phyloP scores from a whole-genome alignment of 2,113 vertebrate species.

The Gallinago undulata region DNA sequence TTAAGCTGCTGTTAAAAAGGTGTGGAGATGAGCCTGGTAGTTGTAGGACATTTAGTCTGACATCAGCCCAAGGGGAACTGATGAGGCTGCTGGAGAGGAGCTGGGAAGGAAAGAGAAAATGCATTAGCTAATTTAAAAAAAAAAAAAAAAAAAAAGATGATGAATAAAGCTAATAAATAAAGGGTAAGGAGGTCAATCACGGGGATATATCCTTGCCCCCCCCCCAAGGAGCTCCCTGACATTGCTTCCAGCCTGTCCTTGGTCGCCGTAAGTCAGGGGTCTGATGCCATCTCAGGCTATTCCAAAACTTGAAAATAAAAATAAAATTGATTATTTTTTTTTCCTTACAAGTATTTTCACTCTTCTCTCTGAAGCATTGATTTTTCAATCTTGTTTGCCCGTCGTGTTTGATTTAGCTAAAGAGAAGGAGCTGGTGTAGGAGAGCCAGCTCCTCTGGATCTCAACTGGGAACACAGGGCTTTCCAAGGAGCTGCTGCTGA shows the following conservation, averaged over 20 bases:
- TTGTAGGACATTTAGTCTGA: neutral
- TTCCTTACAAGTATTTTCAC: neutral
- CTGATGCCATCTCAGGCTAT: neutral
- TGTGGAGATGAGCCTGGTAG: neutral
- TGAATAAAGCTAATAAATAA: neutral
- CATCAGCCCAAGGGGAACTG: neutral
- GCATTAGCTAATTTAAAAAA: neutral
- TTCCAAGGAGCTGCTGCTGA: neutral
- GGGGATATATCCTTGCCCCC: neutral
- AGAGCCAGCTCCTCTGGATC: neutral
- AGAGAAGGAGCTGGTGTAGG: neutral
- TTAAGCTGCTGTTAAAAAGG: neutral
- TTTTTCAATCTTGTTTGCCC: slow-evolving; percentile 28
- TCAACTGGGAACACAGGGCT: neutral
- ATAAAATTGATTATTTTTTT: neutral
- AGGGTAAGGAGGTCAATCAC: neutral
- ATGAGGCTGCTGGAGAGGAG: neutral
- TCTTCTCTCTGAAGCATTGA: neutral
- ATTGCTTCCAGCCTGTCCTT: neutral
- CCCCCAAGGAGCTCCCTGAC: neutral
- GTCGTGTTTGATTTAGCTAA: neutral
- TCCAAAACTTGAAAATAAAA: neutral
- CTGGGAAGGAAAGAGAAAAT: neutral
- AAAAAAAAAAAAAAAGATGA: neutral
- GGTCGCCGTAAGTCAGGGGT: accelerated